phyloP scores from a whole-genome alignment of 2,888 invertebrate species.

The Lepidochitona cinerea region DNA sequence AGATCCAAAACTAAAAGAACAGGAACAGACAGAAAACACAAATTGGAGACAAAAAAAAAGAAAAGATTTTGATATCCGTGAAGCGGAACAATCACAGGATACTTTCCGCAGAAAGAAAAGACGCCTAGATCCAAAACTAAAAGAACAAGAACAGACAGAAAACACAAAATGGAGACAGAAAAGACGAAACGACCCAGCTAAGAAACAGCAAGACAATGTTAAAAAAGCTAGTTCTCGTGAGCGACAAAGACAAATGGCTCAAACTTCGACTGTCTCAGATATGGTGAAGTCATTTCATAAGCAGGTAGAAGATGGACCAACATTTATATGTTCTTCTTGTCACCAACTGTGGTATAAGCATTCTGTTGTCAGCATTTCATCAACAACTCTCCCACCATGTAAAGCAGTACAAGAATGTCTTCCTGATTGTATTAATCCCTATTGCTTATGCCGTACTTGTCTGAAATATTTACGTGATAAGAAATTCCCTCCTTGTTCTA shows the following conservation, averaged over 20 bases:
- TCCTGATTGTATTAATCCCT: background rate
- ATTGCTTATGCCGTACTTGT: background rate
- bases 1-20: no score
- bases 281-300: background rate
- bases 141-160: no score
- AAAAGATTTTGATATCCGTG: no score
- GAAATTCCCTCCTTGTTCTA: conserved; percentile 18
- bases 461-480: background rate
- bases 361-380: background rate
- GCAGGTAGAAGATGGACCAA: background rate
- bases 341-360: background rate
- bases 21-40: no score
- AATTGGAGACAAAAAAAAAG: no score
- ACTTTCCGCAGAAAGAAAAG: no score
- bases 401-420: background rate
- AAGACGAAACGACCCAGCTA: background rate
- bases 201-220: background rate
- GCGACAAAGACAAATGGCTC: background rate
- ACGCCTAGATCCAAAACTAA: no score
- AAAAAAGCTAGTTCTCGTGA: background rate
- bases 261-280: background rate
- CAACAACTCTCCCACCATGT: background rate
- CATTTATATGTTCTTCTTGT: no score
- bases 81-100: no score
- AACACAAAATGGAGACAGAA: no score